Conservation (phyloP, 2,888 invertebrate species). For the Girardia tigrina region DNA sequence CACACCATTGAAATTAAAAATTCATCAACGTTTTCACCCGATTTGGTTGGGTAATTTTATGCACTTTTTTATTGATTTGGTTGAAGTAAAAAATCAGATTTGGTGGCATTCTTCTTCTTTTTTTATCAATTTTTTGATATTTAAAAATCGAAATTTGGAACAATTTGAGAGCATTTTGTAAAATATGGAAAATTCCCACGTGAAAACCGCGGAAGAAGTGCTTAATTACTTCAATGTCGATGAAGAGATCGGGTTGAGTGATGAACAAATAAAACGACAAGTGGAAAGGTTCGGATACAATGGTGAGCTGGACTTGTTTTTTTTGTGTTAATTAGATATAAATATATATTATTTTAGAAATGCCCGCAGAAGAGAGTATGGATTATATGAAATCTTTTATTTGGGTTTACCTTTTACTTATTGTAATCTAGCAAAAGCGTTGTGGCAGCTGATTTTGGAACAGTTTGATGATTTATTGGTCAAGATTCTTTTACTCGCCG, state of each 20-base stretch:
- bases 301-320: too few relatives aligned
- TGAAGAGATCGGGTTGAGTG: slow-evolving; percentile 27
- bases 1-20: slow-evolving; percentile 5
- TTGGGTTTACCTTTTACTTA: neutral
- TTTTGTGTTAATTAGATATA: slow-evolving; percentile 28
- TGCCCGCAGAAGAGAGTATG: slow-evolving; percentile 16
- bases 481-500: slow-evolving; percentile 99
- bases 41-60: slow-evolving; percentile 23
- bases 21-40: neutral
- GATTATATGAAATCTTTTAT: neutral
- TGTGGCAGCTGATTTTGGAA: slow-evolving; percentile 99
- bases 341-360: neutral
- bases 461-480: slow-evolving; percentile 99
- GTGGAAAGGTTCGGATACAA: slow-evolving; percentile 12
- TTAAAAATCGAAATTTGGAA: neutral
- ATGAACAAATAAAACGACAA: slow-evolving; percentile 26
- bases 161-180: neutral
- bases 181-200: slow-evolving; percentile 28
- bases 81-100: neutral
- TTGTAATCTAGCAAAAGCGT: neutral
- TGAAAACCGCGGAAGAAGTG: neutral
- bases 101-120: neutral
- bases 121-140: neutral
- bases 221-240: slow-evolving; percentile 25
- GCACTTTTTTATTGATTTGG: slow-evolving; percentile 5